Evolutionary conservation across 2,888 invertebrate genomes (phyloP).

Genomic region (Melanchra persicariae): DNA sequence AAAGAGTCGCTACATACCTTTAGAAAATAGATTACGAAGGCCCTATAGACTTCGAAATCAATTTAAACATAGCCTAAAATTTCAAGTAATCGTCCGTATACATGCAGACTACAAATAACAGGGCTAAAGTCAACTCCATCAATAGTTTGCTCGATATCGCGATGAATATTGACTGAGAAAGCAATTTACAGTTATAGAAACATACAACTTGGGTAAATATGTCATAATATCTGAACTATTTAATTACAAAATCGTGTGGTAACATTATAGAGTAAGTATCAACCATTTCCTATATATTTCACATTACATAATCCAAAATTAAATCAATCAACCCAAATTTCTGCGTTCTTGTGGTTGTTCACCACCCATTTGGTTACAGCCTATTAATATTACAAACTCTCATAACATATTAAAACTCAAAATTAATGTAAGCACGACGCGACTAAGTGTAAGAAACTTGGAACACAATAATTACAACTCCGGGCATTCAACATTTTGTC

Average conservation of each 20-base stretch:
- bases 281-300: slow-evolving; percentile 1
- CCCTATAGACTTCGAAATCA: background rate
- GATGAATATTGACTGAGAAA: slow-evolving; percentile 11
- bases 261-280: background rate
- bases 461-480: slow-evolving; percentile 23
- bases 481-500: slow-evolving; percentile 10
- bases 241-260: slow-evolving; percentile 18
- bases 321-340: background rate
- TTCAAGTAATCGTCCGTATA: background rate
- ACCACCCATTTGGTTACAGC: background rate
- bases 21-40: background rate
- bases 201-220: background rate
- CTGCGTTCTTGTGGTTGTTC: slow-evolving; percentile 2
- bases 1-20: background rate
- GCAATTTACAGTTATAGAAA: slow-evolving; percentile 11
- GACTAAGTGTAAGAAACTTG: slow-evolving; percentile 19
- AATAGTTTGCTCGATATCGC: slow-evolving; percentile 12
- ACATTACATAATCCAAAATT: background rate
- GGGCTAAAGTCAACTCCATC: slow-evolving; percentile 2
- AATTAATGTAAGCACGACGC: slow-evolving; percentile 27
- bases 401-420: slow-evolving; percentile 3
- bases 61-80: background rate
- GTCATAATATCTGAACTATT: background rate
- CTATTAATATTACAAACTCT: slow-evolving; percentile 16
- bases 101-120: slow-evolving; percentile 13